These are phyloP conservation scores for Pteria penguin DNA, from an alignment of 2,888 invertebrate species.

Conservation along the genomic window DNA sequence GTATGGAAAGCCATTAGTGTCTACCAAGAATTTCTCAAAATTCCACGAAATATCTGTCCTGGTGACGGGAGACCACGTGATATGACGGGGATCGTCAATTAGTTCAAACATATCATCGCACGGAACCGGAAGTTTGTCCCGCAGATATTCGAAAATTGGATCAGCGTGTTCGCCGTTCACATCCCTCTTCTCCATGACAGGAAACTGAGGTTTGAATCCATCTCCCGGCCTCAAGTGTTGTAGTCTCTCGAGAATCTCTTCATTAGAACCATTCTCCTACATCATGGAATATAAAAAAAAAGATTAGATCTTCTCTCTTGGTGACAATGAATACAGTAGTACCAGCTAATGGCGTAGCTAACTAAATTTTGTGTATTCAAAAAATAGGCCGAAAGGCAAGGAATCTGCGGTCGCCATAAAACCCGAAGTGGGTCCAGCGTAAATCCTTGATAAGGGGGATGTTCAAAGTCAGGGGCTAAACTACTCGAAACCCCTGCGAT, in stretches of 20 bases:
- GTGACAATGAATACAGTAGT: too few species aligned
- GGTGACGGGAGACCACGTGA: slow-evolving; percentile 77
- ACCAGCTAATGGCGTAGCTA: too few species aligned
- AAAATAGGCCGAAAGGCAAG: too few species aligned
- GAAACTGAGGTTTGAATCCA: slow-evolving; percentile 76
- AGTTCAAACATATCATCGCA: slow-evolving; percentile 71
- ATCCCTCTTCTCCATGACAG: slow-evolving; percentile 77
- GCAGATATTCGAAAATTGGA: slow-evolving; percentile 76
- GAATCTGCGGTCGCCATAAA: too few species aligned
- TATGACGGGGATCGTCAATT: slow-evolving; percentile 68
- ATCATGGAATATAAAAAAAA: background rate
- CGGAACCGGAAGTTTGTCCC: slow-evolving; percentile 71
- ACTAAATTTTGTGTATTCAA: too few species aligned
- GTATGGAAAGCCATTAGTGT: slow-evolving; percentile 75
- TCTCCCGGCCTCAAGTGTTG: slow-evolving; percentile 79
- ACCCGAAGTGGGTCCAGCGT: too few species aligned
- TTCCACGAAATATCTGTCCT: slow-evolving; percentile 79
- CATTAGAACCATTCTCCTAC: slow-evolving; percentile 69
- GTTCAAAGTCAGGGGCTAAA: too few species aligned
- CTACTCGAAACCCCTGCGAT: too few species aligned
- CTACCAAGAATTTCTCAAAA: slow-evolving; percentile 80
- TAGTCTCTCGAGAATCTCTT: slow-evolving; percentile 76
- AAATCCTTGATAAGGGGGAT: too few species aligned
- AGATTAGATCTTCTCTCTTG: background rate
- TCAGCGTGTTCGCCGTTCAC: slow-evolving; percentile 79